Conservation (phyloP, 53 echinoderm and acorn worm species). For the Echinarachnius parma region DNA sequence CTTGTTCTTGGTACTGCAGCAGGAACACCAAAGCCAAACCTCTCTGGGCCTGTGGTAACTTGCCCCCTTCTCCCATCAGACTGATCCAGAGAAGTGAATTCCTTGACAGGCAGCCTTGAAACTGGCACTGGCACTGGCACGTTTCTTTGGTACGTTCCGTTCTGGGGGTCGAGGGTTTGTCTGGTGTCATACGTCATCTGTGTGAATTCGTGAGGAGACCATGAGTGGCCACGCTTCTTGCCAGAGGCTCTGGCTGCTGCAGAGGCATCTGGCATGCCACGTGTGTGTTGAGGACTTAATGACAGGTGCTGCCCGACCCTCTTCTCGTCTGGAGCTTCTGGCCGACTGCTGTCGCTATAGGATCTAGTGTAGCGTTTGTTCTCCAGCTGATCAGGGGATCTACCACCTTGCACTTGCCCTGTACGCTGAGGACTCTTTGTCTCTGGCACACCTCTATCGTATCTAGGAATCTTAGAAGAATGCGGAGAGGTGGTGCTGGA, state of each 20-base stretch:
- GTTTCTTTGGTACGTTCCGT: slow-evolving; percentile 6
- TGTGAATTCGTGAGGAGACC: slow-evolving; percentile 22
- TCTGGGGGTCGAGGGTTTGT: not conserved
- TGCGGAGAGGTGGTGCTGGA: slow-evolving; percentile 1
- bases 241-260: not conserved
- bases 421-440: slow-evolving; percentile 14
- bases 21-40: slow-evolving; percentile 23
- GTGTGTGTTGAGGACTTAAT: slow-evolving; percentile 32
- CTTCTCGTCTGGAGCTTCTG: slow-evolving; percentile 2
- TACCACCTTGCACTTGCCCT: not conserved
- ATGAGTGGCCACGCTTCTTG: slow-evolving; percentile 28
- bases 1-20: too few species aligned
- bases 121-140: not conserved
- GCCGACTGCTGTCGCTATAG: slow-evolving; percentile 29
- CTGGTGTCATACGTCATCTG: slow-evolving; percentile 3
- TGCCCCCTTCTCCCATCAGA: not conserved
- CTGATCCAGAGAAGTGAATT: not conserved
- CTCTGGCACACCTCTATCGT: slow-evolving; percentile 8
- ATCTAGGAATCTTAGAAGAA: slow-evolving; percentile 38
- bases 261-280: slow-evolving; percentile 1
- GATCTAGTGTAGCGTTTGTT: slow-evolving; percentile 23
- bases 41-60: not conserved
- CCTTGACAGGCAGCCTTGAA: slow-evolving; percentile 2
- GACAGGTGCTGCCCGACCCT: slow-evolving; percentile 14
- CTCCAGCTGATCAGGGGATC: not conserved